Evolutionary conservation across 2,888 invertebrate species (phyloP).

Genomic region (Latrodectus hesperus): DNA sequence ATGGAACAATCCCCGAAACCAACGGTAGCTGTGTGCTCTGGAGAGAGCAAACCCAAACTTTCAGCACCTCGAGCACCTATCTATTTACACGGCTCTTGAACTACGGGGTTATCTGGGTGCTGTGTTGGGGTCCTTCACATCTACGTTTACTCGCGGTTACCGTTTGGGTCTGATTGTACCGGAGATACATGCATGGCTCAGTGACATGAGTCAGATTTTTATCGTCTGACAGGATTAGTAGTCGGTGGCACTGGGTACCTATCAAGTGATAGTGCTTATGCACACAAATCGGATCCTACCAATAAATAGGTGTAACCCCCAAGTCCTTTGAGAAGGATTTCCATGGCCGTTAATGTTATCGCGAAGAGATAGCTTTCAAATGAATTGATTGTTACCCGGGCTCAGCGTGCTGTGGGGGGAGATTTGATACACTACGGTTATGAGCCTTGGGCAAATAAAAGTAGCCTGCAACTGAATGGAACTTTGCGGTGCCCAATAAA

Average conservation of each 20-base stretch:
- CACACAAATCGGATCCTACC: background rate
- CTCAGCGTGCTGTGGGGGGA: conserved; percentile 9
- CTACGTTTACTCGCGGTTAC: conserved; percentile 8
- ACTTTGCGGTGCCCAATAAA: background rate
- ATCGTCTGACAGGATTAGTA: conserved; percentile 33
- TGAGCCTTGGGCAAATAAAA: background rate
- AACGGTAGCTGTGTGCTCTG: conserved; percentile 25
- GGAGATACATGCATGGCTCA: conserved; percentile 1
- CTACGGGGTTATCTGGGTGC: conserved; percentile 46
- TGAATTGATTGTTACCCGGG: conserved; percentile 37
- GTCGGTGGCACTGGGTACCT: conserved; percentile 2
- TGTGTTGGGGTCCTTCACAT: conserved; percentile 2
- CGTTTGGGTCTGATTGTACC: conserved; percentile 6
- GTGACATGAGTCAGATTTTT: conserved; percentile 61
- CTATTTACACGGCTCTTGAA: conserved; percentile 65
- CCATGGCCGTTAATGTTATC: conserved; percentile 31
- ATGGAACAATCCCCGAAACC: conserved; percentile 27
- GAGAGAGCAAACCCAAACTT: conserved; percentile 63
- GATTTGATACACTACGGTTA: conserved; percentile 14
- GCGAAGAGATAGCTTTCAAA: conserved; percentile 29
- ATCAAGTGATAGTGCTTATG: background rate
- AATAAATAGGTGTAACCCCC: background rate
- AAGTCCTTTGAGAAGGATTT: background rate
- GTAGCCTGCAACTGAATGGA: background rate
- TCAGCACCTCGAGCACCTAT: conserved; percentile 57